Percentiles rank a stretch among this genome's conserved stretches.
Evolutionary conservation across 2,113 vertebrate genomes (phyloP).

Genomic region (Protobothrops flavoviridis): DNA sequence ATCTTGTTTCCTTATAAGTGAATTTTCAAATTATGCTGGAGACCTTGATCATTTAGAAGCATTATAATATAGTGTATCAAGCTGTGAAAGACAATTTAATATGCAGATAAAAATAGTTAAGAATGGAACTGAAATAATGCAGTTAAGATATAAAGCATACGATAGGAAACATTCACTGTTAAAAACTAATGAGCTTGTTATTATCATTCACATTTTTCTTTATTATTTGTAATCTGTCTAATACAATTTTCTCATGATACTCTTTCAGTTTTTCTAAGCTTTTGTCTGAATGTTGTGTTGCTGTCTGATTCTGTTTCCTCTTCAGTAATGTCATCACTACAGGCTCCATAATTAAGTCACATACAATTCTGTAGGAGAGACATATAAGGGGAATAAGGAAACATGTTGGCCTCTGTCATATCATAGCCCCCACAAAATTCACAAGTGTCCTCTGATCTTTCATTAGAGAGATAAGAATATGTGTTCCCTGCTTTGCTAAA

Average conservation of each 20-base stretch:
- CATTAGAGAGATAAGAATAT: not conserved
- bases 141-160: conserved; percentile 14
- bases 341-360: not conserved
- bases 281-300: not conserved
- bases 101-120: conserved; percentile 5
- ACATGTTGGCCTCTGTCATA: not conserved
- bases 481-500: not conserved
- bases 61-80: conserved; percentile 36
- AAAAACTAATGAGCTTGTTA: conserved; percentile 25
- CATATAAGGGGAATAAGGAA: not conserved
- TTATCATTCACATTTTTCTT: conserved; percentile 42
- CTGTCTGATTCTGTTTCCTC: not conserved
- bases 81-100: conserved; percentile 26
- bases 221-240: conserved; percentile 34
- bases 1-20: conserved; percentile 39
- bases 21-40: conserved; percentile 39
- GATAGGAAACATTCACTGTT: conserved; percentile 24
- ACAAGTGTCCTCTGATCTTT: not conserved
- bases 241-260: conserved; percentile 44
- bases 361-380: not conserved
- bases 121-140: conserved; percentile 16
- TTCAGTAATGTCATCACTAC: not conserved
- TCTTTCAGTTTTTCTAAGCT: conserved; percentile 38
- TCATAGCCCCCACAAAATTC: not conserved
- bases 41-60: conserved; percentile 43